A percentile compares a stretch with the other conserved stretches of the same genome.
Evolutionary conservation across 92 coral and sea anemone species (phyloP).

Genomic region (Isaurus tuberculatus): DNA sequence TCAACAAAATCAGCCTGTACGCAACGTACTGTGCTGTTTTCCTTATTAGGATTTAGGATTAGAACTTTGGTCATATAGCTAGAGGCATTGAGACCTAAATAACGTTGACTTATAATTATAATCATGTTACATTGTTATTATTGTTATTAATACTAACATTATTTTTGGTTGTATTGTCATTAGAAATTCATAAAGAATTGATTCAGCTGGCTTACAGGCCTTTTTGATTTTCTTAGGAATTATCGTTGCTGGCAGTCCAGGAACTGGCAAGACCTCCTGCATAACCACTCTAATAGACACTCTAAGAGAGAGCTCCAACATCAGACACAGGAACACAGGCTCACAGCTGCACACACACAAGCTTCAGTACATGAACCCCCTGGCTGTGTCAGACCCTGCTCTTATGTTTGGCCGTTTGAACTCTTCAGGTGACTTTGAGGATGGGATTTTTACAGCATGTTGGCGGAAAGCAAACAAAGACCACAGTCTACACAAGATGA

Average conservation of each 20-base stretch:
- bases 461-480: slow-evolving; percentile 97
- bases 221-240: slow-evolving; percentile 65
- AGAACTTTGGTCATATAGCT: too few relatives aligned
- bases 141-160: too few relatives aligned
- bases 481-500: slow-evolving; percentile 94
- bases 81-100: too few relatives aligned
- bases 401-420: slow-evolving; percentile 94
- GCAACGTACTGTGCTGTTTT: too few relatives aligned
- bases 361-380: slow-evolving; percentile 88
- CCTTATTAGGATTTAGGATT: too few relatives aligned
- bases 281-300: slow-evolving; percentile 93
- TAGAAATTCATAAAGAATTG: too few relatives aligned
- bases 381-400: slow-evolving; percentile 91
- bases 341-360: slow-evolving; percentile 93
- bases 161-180: too few relatives aligned
- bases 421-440: slow-evolving; percentile 85
- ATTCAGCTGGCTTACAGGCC: not conserved
- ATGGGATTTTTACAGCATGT: slow-evolving; percentile 93
- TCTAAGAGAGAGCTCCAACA: slow-evolving; percentile 83
- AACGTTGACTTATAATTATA: too few relatives aligned
- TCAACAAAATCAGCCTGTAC: too few relatives aligned
- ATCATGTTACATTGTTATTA: too few relatives aligned
- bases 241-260: slow-evolving; percentile 91
- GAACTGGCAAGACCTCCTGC: slow-evolving; percentile 94
- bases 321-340: slow-evolving; percentile 95